A percentile compares a stretch with the other conserved stretches of the same genome.
Conservation (phyloP, 2,113 vertebrate genomes). For the Thunnus maccoyii region DNA sequence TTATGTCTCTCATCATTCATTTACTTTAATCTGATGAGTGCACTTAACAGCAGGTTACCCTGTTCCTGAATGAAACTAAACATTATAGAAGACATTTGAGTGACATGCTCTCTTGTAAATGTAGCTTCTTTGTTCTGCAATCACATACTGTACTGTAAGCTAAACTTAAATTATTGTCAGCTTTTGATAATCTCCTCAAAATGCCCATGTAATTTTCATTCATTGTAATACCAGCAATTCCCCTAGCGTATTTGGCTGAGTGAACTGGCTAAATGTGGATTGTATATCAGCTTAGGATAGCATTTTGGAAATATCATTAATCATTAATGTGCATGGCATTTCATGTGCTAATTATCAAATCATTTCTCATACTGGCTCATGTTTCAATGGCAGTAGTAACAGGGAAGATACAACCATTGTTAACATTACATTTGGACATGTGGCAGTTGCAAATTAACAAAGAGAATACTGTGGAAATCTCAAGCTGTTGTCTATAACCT, state of each 20-base stretch:
- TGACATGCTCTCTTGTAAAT: constrained; percentile 33
- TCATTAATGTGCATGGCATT: constrained; percentile 49
- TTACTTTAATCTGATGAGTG: constrained; percentile 6
- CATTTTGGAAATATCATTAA: constrained; percentile 28
- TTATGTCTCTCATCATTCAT: constrained; percentile 18
- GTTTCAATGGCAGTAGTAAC: constrained; percentile 1
- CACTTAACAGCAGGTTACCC: not conserved
- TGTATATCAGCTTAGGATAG: constrained; percentile 32
- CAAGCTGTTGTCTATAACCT: constrained; percentile 5
- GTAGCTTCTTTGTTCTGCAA: constrained; percentile 23
- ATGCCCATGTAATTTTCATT: constrained; percentile 1
- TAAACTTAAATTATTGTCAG: constrained; percentile 13
- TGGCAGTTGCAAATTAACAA: not conserved
- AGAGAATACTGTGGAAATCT: constrained; percentile 6
- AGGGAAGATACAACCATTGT: not conserved
- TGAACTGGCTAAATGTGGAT: not conserved
- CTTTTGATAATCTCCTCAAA: constrained; percentile 6
- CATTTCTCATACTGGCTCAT: constrained; percentile 35
- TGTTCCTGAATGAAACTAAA: constrained; percentile 14
- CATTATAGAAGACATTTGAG: constrained; percentile 11
- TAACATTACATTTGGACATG: constrained; percentile 16
- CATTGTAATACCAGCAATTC: not conserved
- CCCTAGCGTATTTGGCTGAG: not conserved
- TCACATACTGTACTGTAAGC: not conserved
- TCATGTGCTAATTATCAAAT: constrained; percentile 39